A percentile compares a stretch with the other conserved stretches of the same genome.
Evolutionary conservation across 2,113 vertebrate species (phyloP).

Genomic region (Phylloscopus trochilus): DNA sequence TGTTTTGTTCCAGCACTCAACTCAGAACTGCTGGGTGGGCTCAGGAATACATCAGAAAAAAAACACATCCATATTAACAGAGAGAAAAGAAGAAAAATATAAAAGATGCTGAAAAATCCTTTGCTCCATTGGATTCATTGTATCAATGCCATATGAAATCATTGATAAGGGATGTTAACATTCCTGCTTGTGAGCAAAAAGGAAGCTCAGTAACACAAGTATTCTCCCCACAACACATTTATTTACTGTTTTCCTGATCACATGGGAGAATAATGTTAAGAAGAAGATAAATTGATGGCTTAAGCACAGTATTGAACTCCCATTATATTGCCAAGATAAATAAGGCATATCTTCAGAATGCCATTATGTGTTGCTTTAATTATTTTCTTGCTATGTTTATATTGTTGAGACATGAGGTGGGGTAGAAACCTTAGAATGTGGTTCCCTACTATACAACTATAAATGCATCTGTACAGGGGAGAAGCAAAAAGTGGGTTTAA

Average conservation of each 20-base stretch:
- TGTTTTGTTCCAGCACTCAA: background rate
- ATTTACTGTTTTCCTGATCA: background rate
- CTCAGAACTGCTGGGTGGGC: background rate
- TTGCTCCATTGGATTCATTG: background rate
- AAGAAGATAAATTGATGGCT: background rate
- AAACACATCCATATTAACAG: background rate
- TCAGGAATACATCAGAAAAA: background rate
- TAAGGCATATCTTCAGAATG: background rate
- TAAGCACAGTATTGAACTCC: background rate
- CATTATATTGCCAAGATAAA: background rate
- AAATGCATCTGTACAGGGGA: background rate
- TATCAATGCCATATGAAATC: background rate
- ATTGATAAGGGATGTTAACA: background rate
- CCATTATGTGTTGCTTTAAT: background rate
- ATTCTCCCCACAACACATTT: background rate
- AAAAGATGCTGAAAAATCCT: background rate
- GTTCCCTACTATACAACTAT: background rate
- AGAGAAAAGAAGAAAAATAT: background rate
- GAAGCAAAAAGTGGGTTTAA: background rate
- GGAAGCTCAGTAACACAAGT: background rate
- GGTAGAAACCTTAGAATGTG: background rate
- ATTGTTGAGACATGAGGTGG: background rate
- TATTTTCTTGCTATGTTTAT: background rate
- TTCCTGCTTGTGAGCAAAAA: background rate
- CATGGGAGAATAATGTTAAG: background rate